These are phyloP conservation scores for Acestrorhynchus altus DNA, from an alignment of 2,797 vertebrate species.

Conservation along the genomic window DNA sequence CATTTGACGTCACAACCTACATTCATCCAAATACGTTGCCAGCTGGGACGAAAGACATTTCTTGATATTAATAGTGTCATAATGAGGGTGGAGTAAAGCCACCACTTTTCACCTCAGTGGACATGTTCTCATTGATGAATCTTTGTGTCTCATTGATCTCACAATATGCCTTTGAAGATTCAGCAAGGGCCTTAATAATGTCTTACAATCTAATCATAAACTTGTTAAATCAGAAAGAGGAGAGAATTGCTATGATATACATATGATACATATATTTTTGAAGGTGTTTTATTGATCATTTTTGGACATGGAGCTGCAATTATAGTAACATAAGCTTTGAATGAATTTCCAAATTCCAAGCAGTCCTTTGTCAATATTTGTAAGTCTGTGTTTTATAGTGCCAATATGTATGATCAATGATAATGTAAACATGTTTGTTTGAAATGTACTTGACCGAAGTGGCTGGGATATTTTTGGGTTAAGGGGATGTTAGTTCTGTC, in stretches of 20 bases:
- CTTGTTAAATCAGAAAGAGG: not conserved
- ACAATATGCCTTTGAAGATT: slow-evolving; percentile 29
- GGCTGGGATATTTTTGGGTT: slow-evolving; percentile 32
- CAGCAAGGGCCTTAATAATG: slow-evolving; percentile 29
- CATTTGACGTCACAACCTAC: too few relatives aligned
- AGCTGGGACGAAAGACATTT: slow-evolving; percentile 12
- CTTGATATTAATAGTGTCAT: slow-evolving; percentile 57
- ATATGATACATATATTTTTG: not conserved
- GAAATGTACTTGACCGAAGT: slow-evolving; percentile 20
- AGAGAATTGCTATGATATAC: not conserved
- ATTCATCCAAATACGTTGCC: too few relatives aligned
- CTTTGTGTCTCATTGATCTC: slow-evolving; percentile 28
- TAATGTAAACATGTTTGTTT: slow-evolving; percentile 31
- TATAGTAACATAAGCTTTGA: slow-evolving; percentile 1
- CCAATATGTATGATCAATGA: slow-evolving; percentile 36
- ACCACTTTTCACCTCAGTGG: slow-evolving; percentile 26
- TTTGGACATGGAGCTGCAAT: not conserved
- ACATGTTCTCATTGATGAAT: slow-evolving; percentile 30
- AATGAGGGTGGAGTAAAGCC: slow-evolving; percentile 28
- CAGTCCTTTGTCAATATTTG: slow-evolving; percentile 45
- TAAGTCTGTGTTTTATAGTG: slow-evolving; percentile 53
- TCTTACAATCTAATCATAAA: not conserved
- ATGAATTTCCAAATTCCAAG: not conserved
- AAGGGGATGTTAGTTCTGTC: slow-evolving; percentile 36
- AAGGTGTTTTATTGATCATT: not conserved